A percentile compares a stretch with the other conserved stretches of the same genome.
phyloP scores from a whole-genome alignment of 2,888 invertebrate species.

The Latrodectus hesperus region DNA sequence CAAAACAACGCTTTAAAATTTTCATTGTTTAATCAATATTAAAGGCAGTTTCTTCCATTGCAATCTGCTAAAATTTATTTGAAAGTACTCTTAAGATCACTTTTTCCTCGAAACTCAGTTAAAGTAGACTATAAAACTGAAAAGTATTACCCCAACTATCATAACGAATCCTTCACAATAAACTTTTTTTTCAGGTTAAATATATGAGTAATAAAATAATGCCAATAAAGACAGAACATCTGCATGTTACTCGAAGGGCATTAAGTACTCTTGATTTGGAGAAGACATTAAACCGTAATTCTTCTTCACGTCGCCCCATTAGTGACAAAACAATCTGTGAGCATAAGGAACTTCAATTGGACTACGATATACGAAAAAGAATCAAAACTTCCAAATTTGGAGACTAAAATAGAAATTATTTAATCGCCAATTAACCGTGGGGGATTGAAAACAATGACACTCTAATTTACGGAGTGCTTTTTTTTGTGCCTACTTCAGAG shows the following conservation, averaged over 20 bases:
- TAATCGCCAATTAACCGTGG: not conserved
- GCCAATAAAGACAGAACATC: slow-evolving; percentile 52
- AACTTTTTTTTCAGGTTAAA: slow-evolving; percentile 38
- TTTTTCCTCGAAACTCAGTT: too few relatives aligned
- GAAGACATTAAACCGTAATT: slow-evolving; percentile 62
- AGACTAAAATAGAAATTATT: not conserved
- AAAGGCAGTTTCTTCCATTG: too few relatives aligned
- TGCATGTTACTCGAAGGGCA: slow-evolving; percentile 53
- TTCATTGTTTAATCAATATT: too few relatives aligned
- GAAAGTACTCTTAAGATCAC: too few relatives aligned
- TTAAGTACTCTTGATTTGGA: slow-evolving; percentile 63
- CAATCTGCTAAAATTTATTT: too few relatives aligned
- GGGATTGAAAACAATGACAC: not conserved
- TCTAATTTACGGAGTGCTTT: not conserved
- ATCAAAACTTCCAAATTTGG: slow-evolving; percentile 12
- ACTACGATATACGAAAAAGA: slow-evolving; percentile 43
- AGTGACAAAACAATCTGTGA: slow-evolving; percentile 63
- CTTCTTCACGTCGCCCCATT: slow-evolving; percentile 56
- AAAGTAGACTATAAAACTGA: not conserved
- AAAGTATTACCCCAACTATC: slow-evolving; percentile 4
- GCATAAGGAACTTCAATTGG: slow-evolving; percentile 41
- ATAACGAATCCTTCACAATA: slow-evolving; percentile 9
- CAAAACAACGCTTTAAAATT: too few relatives aligned
- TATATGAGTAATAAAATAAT: slow-evolving; percentile 52
- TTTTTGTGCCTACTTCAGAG: not conserved